These are phyloP conservation scores for Anthopleura sola DNA, from an alignment of 64 coral and sea anemone genomes.

Conservation along the genomic window DNA sequence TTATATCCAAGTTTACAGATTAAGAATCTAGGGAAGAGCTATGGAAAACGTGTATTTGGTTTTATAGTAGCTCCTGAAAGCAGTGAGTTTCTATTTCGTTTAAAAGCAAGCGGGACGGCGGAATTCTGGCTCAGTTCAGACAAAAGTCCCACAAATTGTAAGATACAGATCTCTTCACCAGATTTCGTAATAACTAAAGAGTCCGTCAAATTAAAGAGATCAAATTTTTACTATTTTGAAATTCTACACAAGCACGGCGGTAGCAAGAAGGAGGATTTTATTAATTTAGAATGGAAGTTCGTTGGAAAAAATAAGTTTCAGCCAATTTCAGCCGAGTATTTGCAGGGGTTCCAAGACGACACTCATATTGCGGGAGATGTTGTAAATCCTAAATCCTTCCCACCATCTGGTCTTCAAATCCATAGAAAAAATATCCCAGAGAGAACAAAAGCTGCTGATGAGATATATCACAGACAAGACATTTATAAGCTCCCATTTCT, in stretches of 20 bases:
- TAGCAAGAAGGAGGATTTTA: not conserved
- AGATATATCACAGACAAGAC: not conserved
- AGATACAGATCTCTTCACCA: not conserved
- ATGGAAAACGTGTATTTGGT: constrained; percentile 29
- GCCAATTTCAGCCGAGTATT: not conserved
- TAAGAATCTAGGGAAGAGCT: not conserved
- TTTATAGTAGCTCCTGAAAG: constrained; percentile 4
- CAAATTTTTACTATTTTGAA: constrained; percentile 21
- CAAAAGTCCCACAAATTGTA: not conserved
- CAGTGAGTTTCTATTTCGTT: not conserved
- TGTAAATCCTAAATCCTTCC: not conserved
- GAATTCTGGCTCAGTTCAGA: constrained; percentile 16
- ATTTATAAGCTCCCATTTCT: constrained; percentile 3
- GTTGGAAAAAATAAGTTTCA: not conserved
- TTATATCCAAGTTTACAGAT: not conserved
- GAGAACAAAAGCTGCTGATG: not conserved
- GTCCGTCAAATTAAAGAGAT: not conserved
- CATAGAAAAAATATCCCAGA: not conserved
- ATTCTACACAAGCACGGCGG: constrained; percentile 20
- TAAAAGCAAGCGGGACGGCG: not conserved
- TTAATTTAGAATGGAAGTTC: not conserved
- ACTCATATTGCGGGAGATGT: not conserved
- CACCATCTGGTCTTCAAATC: not conserved
- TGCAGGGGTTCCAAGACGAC: constrained; percentile 2
- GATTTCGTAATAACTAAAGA: not conserved